A percentile compares a stretch with the other conserved stretches of the same genome.
Conservation (phyloP, 1,140 invertebrate species). For the Telenomus remus region DNA sequence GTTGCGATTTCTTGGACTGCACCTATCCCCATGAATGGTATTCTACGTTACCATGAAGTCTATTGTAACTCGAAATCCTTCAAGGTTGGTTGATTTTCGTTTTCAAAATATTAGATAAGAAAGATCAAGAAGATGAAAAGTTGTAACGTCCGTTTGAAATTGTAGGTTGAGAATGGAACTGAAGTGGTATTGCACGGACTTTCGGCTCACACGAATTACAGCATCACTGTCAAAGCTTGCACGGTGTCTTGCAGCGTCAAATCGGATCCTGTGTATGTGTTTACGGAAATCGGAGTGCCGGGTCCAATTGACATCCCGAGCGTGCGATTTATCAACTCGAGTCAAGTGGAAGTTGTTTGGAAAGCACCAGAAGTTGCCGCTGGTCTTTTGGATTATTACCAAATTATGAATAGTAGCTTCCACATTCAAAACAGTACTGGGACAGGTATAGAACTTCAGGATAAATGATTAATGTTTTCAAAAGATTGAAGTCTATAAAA, state of each 20-base stretch:
- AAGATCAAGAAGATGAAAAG: too few species aligned
- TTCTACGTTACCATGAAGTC: constrained; percentile 83
- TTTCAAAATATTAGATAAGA: too few species aligned
- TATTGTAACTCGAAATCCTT: constrained; percentile 65
- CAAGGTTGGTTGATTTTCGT: constrained; percentile 13
- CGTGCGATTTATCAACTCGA: constrained; percentile 74
- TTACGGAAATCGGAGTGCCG: constrained; percentile 80
- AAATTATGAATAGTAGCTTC: constrained; percentile 66
- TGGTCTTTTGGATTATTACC: constrained; percentile 79
- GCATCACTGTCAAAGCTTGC: constrained; percentile 81
- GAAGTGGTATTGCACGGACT: constrained; percentile 42
- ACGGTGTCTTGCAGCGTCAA: constrained; percentile 80
- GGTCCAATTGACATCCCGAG: constrained; percentile 74
- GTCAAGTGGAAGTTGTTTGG: constrained; percentile 77
- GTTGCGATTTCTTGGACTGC: constrained; percentile 82
- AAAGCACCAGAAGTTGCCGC: constrained; percentile 77
- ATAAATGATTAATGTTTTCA: too few species aligned
- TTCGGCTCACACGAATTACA: constrained; percentile 78
- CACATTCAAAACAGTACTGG: constrained; percentile 65
- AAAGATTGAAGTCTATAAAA: too few species aligned
- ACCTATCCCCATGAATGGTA: constrained; percentile 83
- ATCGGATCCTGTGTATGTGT: constrained; percentile 71
- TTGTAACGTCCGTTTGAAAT: neutral
- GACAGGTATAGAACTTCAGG: constrained; percentile 48
- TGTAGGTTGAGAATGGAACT: constrained; percentile 59